Evolutionary conservation across 2,888 invertebrate genomes (phyloP), one percentile per base, ranked within the genome.

Genomic region (Drosophila demipolita): DNA sequence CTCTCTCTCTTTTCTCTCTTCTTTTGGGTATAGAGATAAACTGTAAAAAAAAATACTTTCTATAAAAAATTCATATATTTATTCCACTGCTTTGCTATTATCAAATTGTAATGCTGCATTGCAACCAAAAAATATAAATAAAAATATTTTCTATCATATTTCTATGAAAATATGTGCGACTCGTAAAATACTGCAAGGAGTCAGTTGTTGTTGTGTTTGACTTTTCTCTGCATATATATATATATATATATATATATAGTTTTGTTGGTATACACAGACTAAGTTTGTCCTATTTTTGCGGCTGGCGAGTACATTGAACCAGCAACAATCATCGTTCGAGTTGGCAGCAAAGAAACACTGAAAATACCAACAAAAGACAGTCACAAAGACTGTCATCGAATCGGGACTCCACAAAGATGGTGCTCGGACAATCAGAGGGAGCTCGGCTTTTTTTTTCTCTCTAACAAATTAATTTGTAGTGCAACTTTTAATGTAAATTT

Each of bases 251-350:
- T 17, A 20, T n/a, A 42, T 42, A 63, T 15, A 45, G 20, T 63
- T 64, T 33, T 72, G 58, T 59, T 61, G 58, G 71, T 76, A 60
- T 73, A 23, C 36, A 38, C 36, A 54, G 4, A 55, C 12, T 45
- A 23, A 55, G 53, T 68, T 72, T 87, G 89, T 58, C 86, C 86
- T 72, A 89, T 74, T 81, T 86, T 86, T 75, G 77, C 29, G 72
- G 69, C 74, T 62, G 62, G 64, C 53, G 80, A 89, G 86, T 89
- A 78, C 86, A 87, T 80, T 89, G 86, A 89, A 86, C 86, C 78
- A 87, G 83, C 82, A 70, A 82, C 72, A 86, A 75, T 79, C 76
- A 76, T 69, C 72, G 61, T 59, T 62, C 36, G 69, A 82, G 76
- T 66, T 75, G 82, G 52, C 66, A 65, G 54, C 62, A 36, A 45